Conservation (phyloP, 2,797 vertebrate genomes). For the Merluccius polli region DNA sequence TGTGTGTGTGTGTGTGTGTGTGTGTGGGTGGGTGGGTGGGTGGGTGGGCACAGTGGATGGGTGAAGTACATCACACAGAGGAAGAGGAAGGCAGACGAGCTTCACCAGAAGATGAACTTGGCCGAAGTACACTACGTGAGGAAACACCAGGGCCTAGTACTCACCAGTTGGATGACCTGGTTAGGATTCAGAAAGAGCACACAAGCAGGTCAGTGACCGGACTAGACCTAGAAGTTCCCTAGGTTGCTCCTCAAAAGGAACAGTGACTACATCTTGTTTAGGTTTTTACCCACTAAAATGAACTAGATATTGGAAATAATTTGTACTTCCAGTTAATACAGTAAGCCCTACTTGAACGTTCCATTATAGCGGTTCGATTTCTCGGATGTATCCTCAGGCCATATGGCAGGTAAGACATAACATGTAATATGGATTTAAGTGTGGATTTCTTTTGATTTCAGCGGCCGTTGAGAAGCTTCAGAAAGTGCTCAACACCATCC, state of each 20-base stretch:
- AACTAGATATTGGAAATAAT: background rate
- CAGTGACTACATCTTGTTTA: background rate
- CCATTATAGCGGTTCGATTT: background rate
- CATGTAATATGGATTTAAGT: background rate
- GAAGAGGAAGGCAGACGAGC: constrained; percentile 40
- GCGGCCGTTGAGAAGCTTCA: constrained; percentile 61
- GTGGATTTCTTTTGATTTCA: constrained; percentile 40
- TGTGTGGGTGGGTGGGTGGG: constrained; percentile 41
- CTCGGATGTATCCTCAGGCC: background rate
- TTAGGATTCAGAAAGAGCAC: constrained; percentile 48
- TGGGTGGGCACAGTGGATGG: constrained; percentile 62
- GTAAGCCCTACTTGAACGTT: background rate
- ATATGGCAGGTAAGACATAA: background rate
- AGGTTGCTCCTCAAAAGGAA: background rate
- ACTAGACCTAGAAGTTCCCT: background rate
- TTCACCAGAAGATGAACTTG: constrained; percentile 50
- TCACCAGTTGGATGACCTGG: constrained; percentile 60
- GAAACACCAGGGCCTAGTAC: constrained; percentile 30
- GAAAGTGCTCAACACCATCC: constrained; percentile 43
- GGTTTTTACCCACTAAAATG: background rate
- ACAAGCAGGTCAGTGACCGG: constrained; percentile 54
- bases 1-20: constrained; percentile 5
- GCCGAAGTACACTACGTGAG: constrained; percentile 42
- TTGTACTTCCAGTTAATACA: background rate
- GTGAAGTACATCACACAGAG: constrained; percentile 52